phyloP scores from a whole-genome alignment of 2,797 vertebrate species.

The Anguilla marmorata region DNA sequence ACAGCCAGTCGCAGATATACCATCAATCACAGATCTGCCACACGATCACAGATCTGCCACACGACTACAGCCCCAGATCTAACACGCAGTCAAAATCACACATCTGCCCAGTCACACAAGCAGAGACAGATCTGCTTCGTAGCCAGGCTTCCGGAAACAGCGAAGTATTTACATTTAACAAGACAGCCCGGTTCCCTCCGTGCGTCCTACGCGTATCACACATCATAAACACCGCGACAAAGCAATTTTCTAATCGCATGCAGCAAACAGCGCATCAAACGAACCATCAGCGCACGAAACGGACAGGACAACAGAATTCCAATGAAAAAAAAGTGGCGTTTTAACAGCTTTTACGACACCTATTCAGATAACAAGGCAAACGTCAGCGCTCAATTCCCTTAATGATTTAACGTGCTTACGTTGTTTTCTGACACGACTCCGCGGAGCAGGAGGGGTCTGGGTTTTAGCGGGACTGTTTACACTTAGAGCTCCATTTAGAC shows the following conservation, averaged over 20 bases:
- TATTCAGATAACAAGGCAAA: not conserved
- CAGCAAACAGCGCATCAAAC: not conserved
- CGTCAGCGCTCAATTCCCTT: slow-evolving; percentile 3
- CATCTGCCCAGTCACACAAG: not conserved
- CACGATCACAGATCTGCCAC: not conserved
- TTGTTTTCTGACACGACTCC: not conserved
- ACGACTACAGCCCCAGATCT: not conserved
- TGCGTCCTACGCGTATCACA: not conserved
- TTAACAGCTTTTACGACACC: not conserved
- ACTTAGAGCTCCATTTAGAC: slow-evolving; percentile 4
- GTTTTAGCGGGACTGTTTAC: slow-evolving; percentile 2
- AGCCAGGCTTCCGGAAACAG: not conserved
- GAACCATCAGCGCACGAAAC: not conserved
- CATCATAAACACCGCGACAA: slow-evolving; percentile 8
- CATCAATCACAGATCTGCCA: not conserved
- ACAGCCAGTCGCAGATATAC: no score
- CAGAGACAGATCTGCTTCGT: not conserved
- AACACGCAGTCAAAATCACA: not conserved
- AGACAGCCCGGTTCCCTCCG: not conserved
- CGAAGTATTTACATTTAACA: not conserved
- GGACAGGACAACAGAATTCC: not conserved
- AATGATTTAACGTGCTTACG: slow-evolving; percentile 4
- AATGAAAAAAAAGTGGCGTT: not conserved
- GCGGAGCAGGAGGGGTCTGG: not conserved
- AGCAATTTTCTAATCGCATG: not conserved